Evolutionary conservation across 2,888 invertebrate species (phyloP).

Genomic region (Agrochola litura): DNA sequence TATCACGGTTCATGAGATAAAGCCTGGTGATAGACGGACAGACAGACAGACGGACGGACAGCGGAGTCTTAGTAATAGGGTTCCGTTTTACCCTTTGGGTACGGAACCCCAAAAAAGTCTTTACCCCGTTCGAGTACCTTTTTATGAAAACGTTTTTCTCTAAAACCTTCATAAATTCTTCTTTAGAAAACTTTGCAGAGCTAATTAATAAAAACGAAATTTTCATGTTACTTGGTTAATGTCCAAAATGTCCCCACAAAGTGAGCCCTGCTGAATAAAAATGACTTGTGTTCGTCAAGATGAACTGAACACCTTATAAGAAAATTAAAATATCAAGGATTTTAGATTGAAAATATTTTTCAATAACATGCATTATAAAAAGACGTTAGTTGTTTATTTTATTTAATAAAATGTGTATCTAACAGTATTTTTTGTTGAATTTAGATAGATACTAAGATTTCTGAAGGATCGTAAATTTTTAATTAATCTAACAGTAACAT

Average conservation of each 20-base stretch:
- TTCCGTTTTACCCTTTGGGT: no score
- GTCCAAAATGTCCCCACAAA: conserved; percentile 10
- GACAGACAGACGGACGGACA: no score
- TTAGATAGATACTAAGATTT: background rate
- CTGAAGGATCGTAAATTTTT: background rate
- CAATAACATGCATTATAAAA: background rate
- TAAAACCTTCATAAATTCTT: conserved; percentile 11
- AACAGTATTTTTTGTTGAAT: background rate
- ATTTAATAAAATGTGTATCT: background rate
- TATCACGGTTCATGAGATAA: no score
- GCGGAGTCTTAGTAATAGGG: no score
- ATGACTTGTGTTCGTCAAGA: conserved; percentile 1
- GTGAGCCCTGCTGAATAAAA: conserved; percentile 26
- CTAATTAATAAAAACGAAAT: conserved; percentile 37
- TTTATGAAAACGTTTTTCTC: conserved; percentile 3
- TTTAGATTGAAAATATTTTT: background rate
- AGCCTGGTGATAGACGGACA: no score
- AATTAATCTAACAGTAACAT: background rate
- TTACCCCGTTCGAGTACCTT: background rate
- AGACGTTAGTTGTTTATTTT: background rate
- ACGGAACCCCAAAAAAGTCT: no score
- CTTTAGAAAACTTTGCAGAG: conserved; percentile 23
- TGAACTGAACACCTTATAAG: background rate
- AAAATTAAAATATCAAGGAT: background rate
- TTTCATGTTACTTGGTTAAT: conserved; percentile 1